These are phyloP conservation scores for Cydia fagiglandana DNA, from an alignment of 1,140 invertebrate genomes.

Conservation along the genomic window DNA sequence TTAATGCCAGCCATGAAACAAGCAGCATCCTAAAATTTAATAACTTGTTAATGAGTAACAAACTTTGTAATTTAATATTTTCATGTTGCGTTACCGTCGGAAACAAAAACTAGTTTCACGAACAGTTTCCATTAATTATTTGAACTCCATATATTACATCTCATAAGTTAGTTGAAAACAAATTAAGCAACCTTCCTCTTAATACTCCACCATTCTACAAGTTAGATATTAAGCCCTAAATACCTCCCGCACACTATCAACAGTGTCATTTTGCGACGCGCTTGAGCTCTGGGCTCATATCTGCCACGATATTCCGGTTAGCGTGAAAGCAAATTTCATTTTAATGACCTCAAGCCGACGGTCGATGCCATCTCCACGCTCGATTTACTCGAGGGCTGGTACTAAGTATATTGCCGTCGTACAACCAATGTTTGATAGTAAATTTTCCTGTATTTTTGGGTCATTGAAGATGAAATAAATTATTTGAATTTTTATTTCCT, in stretches of 20 bases:
- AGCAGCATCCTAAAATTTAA: no score
- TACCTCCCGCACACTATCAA: constrained; percentile 21
- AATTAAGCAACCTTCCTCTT: neutral
- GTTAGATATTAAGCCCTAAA: constrained; percentile 2
- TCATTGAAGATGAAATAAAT: neutral
- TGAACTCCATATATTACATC: no score
- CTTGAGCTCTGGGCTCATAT: constrained; percentile 18
- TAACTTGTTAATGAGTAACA: no score
- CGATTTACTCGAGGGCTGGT: constrained; percentile 50
- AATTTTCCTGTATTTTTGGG: constrained; percentile 27
- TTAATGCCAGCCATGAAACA: no score
- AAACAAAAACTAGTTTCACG: no score
- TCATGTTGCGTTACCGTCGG: no score
- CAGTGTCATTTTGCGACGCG: constrained; percentile 24
- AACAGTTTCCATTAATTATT: no score
- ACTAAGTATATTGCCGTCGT: constrained; percentile 34
- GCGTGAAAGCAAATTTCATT: constrained; percentile 59
- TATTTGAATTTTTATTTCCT: neutral
- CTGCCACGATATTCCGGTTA: constrained; percentile 35
- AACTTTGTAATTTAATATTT: no score
- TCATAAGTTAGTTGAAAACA: no score
- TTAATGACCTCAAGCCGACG: constrained; percentile 48
- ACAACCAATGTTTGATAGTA: constrained; percentile 24
- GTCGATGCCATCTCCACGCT: constrained; percentile 51
- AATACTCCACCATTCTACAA: neutral